A percentile compares a stretch with the other conserved stretches of the same genome.
Conservation (phyloP, 2,888 invertebrate genomes). For the Rosalia funebris region DNA sequence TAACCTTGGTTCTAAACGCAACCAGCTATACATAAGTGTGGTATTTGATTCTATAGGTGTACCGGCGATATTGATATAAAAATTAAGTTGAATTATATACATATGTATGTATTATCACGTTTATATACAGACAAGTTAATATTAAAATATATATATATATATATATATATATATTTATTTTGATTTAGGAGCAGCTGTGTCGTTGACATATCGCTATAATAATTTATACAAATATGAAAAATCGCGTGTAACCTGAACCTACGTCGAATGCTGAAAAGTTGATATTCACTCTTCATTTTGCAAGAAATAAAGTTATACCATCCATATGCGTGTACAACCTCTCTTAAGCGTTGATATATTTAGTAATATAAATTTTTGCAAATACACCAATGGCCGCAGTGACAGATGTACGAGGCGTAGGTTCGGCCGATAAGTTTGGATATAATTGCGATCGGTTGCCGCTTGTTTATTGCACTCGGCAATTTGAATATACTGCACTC, state of each 20-base stretch:
- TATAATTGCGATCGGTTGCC: slow-evolving; percentile 49
- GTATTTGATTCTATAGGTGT: no score
- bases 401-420: slow-evolving; percentile 26
- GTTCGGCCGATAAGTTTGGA: slow-evolving; percentile 43
- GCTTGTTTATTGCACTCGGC: slow-evolving; percentile 52
- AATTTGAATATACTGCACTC: slow-evolving; percentile 52
- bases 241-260: neutral
- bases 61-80: no score
- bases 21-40: no score
- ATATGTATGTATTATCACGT: no score
- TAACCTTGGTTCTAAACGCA: no score
- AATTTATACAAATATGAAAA: neutral
- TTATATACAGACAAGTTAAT: no score
- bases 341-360: slow-evolving; percentile 32
- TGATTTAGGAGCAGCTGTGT: no score
- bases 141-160: no score
- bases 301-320: slow-evolving; percentile 24
- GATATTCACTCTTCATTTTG: neutral
- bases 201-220: neutral
- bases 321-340: slow-evolving; percentile 26
- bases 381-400: slow-evolving; percentile 18
- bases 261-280: neutral
- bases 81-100: no score
- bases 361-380: slow-evolving; percentile 32
- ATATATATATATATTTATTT: no score